Conservation (phyloP, 2,888 invertebrate genomes). For the Prosopocoilus inquinatus region DNA sequence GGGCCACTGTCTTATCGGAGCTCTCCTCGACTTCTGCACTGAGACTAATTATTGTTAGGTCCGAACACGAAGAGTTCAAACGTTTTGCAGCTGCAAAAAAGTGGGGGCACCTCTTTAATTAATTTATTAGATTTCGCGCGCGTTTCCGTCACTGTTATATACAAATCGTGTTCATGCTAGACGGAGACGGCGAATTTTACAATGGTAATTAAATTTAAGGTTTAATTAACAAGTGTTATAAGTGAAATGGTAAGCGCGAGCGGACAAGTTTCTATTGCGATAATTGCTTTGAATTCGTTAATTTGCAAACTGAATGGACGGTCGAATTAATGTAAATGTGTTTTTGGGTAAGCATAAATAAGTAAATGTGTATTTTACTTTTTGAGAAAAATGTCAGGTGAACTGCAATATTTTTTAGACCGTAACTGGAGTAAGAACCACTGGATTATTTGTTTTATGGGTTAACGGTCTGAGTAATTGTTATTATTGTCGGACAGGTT, state of each 20-base stretch:
- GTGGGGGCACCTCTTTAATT: not conserved
- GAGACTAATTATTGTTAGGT: conserved; percentile 52
- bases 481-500: no score
- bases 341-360: not conserved
- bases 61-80: conserved; percentile 50
- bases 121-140: no score
- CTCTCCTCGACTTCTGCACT: conserved; percentile 46
- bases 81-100: conserved; percentile 44
- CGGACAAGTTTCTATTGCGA: not conserved
- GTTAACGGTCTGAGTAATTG: not conserved
- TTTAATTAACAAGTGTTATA: conserved; percentile 45
- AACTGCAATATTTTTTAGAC: not conserved
- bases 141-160: not conserved
- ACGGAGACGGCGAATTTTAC: not conserved
- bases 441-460: conserved; percentile 2
- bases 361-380: not conserved
- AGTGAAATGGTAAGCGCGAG: conserved; percentile 23
- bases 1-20: conserved; percentile 55
- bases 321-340: not conserved
- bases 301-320: not conserved
- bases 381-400: not conserved
- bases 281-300: not conserved
- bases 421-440: not conserved
- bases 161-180: not conserved
- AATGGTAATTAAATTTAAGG: conserved; percentile 33